Evolutionary conservation across 2,888 invertebrate genomes (phyloP).

Genomic region (Luperina testacea): DNA sequence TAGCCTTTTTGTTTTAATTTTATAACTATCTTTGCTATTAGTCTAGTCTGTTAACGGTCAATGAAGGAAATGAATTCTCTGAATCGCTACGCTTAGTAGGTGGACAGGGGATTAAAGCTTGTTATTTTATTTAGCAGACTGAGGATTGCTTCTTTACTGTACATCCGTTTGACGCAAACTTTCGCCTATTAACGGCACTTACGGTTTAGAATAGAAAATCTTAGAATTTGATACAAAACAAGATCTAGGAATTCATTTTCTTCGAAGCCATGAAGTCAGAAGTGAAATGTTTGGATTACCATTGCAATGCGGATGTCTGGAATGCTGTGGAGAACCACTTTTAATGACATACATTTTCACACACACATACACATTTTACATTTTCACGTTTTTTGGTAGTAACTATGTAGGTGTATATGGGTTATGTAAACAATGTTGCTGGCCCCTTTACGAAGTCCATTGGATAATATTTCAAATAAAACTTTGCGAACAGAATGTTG

Average conservation of each 20-base stretch:
- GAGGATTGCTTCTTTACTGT: too few relatives aligned
- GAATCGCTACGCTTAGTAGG: background rate
- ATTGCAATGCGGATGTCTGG: constrained; percentile 33
- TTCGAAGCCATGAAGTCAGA: background rate
- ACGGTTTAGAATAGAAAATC: background rate
- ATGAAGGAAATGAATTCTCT: background rate
- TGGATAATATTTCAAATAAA: background rate
- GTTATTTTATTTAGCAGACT: too few relatives aligned
- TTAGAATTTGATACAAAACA: background rate
- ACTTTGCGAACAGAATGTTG: background rate
- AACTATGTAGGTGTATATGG: background rate
- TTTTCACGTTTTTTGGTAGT: too few relatives aligned
- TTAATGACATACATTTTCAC: constrained; percentile 22
- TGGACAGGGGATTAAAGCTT: background rate
- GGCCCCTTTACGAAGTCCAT: background rate
- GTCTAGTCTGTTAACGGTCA: background rate
- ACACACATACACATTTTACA: too few relatives aligned
- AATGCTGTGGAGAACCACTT: constrained; percentile 27
- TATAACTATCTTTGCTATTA: background rate
- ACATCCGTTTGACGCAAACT: background rate
- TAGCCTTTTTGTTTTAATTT: background rate
- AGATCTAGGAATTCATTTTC: background rate
- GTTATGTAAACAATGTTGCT: background rate
- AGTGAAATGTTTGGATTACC: constrained; percentile 1
- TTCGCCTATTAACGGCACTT: too few relatives aligned